These are phyloP conservation scores for Schizaphis graminum DNA, from an alignment of 2,888 invertebrate genomes.

Conservation along the genomic window DNA sequence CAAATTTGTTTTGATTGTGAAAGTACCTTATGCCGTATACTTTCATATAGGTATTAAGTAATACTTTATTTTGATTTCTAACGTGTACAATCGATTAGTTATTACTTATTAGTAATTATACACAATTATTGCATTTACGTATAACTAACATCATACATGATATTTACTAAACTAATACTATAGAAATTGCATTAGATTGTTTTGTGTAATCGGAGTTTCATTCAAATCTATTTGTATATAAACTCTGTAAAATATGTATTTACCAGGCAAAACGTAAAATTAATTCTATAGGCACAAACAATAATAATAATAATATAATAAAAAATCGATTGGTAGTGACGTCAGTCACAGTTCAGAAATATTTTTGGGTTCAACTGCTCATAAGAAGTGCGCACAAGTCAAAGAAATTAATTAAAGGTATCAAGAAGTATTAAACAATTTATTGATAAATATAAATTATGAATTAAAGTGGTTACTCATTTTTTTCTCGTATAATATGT, in stretches of 20 bases:
- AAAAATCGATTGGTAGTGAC: neutral
- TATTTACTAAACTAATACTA: neutral
- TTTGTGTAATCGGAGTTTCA: neutral
- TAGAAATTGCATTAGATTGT: neutral
- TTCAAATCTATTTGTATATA: neutral
- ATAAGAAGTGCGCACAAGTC: neutral
- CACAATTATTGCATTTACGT: neutral
- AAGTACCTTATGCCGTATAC: neutral
- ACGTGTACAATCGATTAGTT: neutral
- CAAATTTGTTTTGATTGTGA: conserved; percentile 12
- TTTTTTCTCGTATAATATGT: neutral
- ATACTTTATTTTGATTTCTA: neutral
- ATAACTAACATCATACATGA: neutral
- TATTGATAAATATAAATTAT: conserved; percentile 18
- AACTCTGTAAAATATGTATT: neutral
- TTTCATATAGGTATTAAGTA: neutral
- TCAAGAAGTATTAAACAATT: neutral
- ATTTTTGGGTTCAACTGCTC: neutral
- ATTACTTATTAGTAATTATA: neutral
- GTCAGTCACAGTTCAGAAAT: neutral
- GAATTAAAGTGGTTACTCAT: neutral
- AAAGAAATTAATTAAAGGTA: conserved; percentile 10
- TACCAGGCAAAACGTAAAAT: neutral
- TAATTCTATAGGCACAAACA: neutral
- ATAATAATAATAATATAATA: neutral